phyloP scores from a whole-genome alignment of 2,797 vertebrate species.

The Heteromormyrus szaboi region DNA sequence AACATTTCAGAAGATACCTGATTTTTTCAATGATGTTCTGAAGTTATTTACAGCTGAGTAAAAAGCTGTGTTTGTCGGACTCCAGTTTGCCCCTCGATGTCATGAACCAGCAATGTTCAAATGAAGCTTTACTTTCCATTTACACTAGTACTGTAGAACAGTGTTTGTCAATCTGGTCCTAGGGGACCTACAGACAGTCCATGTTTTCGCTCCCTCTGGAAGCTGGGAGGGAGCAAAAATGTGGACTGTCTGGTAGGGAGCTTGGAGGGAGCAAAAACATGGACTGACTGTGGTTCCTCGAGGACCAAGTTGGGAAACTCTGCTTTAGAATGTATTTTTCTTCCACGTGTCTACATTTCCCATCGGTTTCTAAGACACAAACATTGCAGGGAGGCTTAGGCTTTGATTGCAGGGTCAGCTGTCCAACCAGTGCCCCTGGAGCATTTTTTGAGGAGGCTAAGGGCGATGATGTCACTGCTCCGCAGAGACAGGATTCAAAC shows the following conservation, averaged over 20 bases:
- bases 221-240: neutral
- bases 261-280: neutral
- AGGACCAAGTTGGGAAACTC: neutral
- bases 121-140: neutral
- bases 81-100: neutral
- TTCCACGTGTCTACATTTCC: neutral
- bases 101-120: neutral
- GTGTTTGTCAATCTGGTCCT: neutral
- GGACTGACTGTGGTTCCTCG: neutral
- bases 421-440: neutral
- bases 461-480: neutral
- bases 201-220: neutral
- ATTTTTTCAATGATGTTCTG: neutral
- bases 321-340: neutral
- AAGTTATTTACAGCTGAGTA: neutral
- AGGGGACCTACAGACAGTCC: neutral
- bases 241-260: neutral
- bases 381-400: neutral
- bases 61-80: neutral
- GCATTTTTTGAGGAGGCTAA: neutral
- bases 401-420: neutral
- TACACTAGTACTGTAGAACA: neutral
- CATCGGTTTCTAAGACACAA: neutral
- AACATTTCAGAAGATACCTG: neutral
- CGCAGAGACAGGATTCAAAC: neutral